phyloP scores from a whole-genome alignment of 2,113 vertebrate species.

The Chaenogobius annularis region DNA sequence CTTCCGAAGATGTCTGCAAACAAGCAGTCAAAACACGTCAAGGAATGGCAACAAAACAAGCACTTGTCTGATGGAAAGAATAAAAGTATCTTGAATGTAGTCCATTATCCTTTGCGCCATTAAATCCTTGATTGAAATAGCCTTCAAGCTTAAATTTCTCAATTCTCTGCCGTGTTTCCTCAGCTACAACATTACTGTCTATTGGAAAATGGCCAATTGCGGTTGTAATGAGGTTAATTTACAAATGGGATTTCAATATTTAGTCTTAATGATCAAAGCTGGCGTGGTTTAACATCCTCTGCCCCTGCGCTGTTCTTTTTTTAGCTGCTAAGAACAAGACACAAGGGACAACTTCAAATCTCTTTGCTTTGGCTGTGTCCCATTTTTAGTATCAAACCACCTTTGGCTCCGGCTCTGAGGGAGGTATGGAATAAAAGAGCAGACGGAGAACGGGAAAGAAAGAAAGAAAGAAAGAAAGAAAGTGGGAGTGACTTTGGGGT shows the following conservation, averaged over 20 bases:
- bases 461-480: slow-evolving; percentile 14
- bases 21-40: too few species aligned
- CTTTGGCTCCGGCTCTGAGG: slow-evolving; percentile 1
- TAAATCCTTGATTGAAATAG: too few species aligned
- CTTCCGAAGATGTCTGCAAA: too few species aligned
- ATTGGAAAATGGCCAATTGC: neutral
- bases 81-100: too few species aligned
- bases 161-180: neutral
- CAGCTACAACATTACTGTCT: neutral
- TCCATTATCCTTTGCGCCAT: too few species aligned
- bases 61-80: too few species aligned
- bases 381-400: slow-evolving; percentile 10
- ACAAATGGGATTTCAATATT: slow-evolving; percentile 11
- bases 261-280: slow-evolving; percentile 2
- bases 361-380: slow-evolving; percentile 9
- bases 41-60: too few species aligned
- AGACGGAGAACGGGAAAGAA: neutral
- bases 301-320: neutral
- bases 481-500: slow-evolving; percentile 39
- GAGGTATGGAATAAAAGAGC: neutral
- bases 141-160: neutral
- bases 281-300: neutral
- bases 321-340: neutral
- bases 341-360: neutral
- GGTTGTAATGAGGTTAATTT: slow-evolving; percentile 36